phyloP scores from a whole-genome alignment of 2,113 vertebrate species.

The Fregetta grallaria region DNA sequence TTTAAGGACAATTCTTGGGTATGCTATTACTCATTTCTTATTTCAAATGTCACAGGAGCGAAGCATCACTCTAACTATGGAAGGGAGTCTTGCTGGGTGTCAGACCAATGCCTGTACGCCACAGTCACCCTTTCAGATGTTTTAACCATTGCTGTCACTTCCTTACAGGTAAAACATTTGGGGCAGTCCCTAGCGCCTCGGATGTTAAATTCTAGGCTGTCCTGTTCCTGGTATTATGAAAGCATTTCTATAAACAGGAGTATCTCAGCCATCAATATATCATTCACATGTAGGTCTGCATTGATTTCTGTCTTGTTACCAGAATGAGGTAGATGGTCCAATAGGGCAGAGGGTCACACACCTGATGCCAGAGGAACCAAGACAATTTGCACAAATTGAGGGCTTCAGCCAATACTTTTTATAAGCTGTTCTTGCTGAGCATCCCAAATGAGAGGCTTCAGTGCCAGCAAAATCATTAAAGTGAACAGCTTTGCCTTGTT shows the following conservation, averaged over 20 bases:
- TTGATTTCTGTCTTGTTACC: constrained; percentile 34
- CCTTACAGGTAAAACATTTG: background rate
- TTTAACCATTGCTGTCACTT: background rate
- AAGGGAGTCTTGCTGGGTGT: background rate
- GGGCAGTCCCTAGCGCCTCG: background rate
- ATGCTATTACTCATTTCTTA: background rate
- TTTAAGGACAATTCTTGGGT: background rate
- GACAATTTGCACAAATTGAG: constrained; percentile 33
- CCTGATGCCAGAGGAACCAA: background rate
- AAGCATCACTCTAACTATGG: background rate
- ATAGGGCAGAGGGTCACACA: background rate
- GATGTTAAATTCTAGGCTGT: background rate
- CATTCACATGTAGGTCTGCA: background rate
- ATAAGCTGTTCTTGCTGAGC: constrained; percentile 5
- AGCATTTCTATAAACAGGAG: background rate
- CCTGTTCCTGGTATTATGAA: background rate
- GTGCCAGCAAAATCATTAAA: constrained; percentile 52
- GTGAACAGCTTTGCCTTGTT: constrained; percentile 12
- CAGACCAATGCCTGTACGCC: background rate
- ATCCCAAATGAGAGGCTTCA: background rate
- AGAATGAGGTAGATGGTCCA: background rate
- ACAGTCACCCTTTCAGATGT: background rate
- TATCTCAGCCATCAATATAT: background rate
- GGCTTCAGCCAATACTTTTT: constrained; percentile 19
- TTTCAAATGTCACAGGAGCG: background rate